These are phyloP conservation scores for Portevinia maculata DNA, from an alignment of 2,888 invertebrate genomes.

Conservation along the genomic window DNA sequence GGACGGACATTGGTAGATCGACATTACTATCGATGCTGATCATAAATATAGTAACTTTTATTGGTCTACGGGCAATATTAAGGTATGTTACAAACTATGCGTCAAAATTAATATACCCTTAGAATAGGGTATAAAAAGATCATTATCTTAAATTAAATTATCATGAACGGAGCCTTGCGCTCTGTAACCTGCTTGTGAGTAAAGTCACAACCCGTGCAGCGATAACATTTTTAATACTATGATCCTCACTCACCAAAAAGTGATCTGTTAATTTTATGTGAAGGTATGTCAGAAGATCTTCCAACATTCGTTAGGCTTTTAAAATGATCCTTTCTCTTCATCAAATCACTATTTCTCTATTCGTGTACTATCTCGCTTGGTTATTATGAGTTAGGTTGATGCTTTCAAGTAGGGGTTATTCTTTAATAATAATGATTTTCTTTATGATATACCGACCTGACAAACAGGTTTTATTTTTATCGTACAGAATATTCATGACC, in stretches of 20 bases:
- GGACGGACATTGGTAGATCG: no score
- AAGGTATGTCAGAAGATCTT: slow-evolving; percentile 8
- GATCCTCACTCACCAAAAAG: not conserved
- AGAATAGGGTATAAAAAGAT: no score
- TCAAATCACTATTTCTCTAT: slow-evolving; percentile 11
- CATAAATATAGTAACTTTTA: no score
- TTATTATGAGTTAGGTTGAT: slow-evolving; percentile 5
- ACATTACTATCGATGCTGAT: no score
- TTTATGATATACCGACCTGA: slow-evolving; percentile 14
- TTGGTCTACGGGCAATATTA: no score
- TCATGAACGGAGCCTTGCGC: no score
- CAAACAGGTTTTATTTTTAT: slow-evolving; percentile 13
- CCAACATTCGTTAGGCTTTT: slow-evolving; percentile 29
- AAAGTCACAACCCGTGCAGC: no score
- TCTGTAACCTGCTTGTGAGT: no score
- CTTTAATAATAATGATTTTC: slow-evolving; percentile 21
- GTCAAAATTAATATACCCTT: no score
- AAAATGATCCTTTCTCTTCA: slow-evolving; percentile 8
- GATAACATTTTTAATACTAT: not conserved
- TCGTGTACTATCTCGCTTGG: not conserved
- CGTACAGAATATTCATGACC: slow-evolving; percentile 26
- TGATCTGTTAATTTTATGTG: not conserved
- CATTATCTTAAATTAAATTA: no score
- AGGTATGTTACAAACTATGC: no score
- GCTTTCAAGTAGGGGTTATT: not conserved